Evolutionary conservation across 2,113 vertebrate species (phyloP), one percentile per base, ranked within the genome.

Genomic region (Leiothrix lutea): DNA sequence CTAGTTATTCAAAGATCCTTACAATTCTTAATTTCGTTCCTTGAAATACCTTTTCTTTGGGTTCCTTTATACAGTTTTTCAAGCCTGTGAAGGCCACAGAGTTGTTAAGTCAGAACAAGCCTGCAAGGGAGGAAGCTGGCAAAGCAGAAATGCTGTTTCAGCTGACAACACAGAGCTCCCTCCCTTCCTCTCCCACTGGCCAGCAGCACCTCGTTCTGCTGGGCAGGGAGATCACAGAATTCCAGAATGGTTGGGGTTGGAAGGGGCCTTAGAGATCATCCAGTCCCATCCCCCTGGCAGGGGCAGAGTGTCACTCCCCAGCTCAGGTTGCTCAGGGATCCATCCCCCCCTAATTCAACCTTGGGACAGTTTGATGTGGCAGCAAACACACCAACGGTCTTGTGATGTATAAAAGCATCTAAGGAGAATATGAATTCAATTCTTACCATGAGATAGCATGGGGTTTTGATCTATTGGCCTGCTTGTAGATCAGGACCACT

Each of bases 1-100:
- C 93, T 94, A 92, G 97, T 96, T 96, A 96, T 94, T 97, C 94
- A 96, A 94, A 97, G 84, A 91, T 90, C 95, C 83, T 97, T 95
- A 96, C 91, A 96, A 93, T 94, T 88, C 95, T 82, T 96, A 78
- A 96, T 94, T 95, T 97, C 65, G 54, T 80, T 95, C 96, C 93
- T 94, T 91, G 65, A 95, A 94, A 92, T 93, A 93, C 65, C 93
- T 95, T 96, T 94, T 95, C 82, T 95, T 94, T 71, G 19, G 21
- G 79, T 79, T 78, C 31, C 61, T 93, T 91, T 86, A 87, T 67
- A 64, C n/a, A 33, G 70, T 70, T 90, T 92, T 81, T 62, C 70
- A 51, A 91, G 85, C 26, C 60, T 38, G 23, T 28, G 93, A 94
- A 90, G 81, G 73, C 87, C 86, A 51, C 57, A 25, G 66, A 90